These are phyloP conservation scores for Stegophylla sp. DNA, from an alignment of 2,888 invertebrate genomes.

Conservation along the genomic window DNA sequence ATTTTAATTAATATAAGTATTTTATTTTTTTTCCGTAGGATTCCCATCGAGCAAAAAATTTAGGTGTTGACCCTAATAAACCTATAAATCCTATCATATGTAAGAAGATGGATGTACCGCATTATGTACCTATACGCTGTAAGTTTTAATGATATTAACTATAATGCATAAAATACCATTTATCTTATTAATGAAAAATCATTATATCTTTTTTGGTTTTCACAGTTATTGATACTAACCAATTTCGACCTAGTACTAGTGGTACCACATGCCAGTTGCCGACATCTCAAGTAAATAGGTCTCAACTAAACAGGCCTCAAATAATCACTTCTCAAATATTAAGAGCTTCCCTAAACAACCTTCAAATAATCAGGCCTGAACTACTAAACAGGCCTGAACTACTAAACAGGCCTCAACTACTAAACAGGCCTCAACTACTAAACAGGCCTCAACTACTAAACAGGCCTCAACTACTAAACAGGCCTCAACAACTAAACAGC, in stretches of 20 bases:
- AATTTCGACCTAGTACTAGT: background rate
- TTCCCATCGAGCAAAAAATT: background rate
- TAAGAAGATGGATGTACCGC: background rate
- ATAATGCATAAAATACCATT: too few species aligned
- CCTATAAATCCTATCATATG: background rate
- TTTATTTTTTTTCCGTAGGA: background rate
- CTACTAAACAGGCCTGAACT: too few species aligned
- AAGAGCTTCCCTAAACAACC: too few species aligned
- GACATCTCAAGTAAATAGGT: too few species aligned
- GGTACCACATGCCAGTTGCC: too few species aligned
- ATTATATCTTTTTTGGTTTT: conserved; percentile 2
- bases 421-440: too few species aligned
- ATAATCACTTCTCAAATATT: too few species aligned
- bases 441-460: background rate
- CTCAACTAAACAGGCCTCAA: too few species aligned
- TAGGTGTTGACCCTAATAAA: background rate
- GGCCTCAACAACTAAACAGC: too few species aligned
- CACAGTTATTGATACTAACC: background rate
- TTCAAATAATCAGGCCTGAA: too few species aligned
- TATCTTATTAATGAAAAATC: background rate
- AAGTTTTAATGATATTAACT: background rate
- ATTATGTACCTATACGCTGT: conserved; percentile 3
- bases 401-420: too few species aligned
- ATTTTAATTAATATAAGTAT: background rate
- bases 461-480: background rate